Base-by-base conservation (phyloP, 2,888 invertebrate species). In the Yponomeuta malinellus region DNA sequence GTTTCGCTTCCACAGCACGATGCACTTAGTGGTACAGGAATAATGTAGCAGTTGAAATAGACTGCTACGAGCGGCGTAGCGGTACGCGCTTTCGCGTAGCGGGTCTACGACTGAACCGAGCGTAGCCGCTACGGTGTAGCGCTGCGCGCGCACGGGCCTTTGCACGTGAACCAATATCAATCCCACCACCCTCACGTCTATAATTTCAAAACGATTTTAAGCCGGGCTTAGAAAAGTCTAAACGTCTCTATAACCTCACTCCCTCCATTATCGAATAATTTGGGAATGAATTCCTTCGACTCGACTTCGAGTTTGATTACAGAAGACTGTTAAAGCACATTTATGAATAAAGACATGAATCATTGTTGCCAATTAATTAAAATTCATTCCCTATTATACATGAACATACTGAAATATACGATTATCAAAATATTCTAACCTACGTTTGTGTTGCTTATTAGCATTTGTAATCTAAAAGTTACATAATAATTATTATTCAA, bases 131-230 rank as follows among this genome's bases (percentile, higher is more conserved):
- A 83, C 83, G 76, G 74, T 80, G 83, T 84, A 82, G 79, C 77
- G 75, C 65, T 89, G 91, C 91, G 91, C 89, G 90, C 91, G 90
- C 90, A 90, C 88, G 85, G 63, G 48, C 89, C 88, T 84, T 76
- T 84, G 85, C 86, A 86, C 83, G 81, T 84, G 84, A 84, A 87
- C 84, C 88, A 37, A 65, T 48, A 65, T 29, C 89, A 80, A 90
- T 90, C 90, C 86, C 87, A 89, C 87, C 87, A 83, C 83, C 81
- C 80, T 73, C 74, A 68, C 81, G 80, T 80, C 81, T 80, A 81
- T 81, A 83, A 85, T 85, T 87, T 82, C 78, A 68, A 83, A 86
- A 82, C 84, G 79, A 84, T 84, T 85, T 59, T 59, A 68, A n/a
- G 12, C 48, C 10, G 10, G 12, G 29, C 68, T 68, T 23, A 37